Evolutionary conservation across 2,888 invertebrate species (phyloP), one percentile per base, ranked within the genome.

Genomic region (Prenolepis imparis): DNA sequence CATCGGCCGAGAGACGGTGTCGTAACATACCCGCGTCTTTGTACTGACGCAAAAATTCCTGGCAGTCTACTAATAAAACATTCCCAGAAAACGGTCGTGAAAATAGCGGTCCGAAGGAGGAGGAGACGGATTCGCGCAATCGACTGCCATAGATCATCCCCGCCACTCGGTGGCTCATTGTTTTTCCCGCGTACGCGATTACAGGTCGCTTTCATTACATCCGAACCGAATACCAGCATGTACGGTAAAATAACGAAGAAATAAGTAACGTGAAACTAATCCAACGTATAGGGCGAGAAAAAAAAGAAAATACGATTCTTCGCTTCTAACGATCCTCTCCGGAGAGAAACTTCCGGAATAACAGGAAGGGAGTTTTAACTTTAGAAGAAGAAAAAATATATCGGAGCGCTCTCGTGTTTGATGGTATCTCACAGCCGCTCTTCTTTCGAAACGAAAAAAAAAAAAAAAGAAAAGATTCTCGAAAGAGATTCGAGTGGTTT

Each of bases 41-140:
- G 85, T 88, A 88, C 88, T 64, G 75, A 81, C 52, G 52, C 88
- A 88, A 89, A 89, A 89, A 87, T 88, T 84, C 88, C 87, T 87
- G 90, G 89, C 88, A 88, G 70, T 32, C 75, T 84, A 82, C 90
- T 88, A 90, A 89, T 80, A 88, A 90, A 88, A 88, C 85, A 59
- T 90, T 90, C 90, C 64, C 74, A 82, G 90, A 90, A 90, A 90
- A 77, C 73, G 84, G 84, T 73, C 83, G 36, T 88, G 72, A 84
- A 90, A 90, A 90, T 90, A 89, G 86, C 86, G 82, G 87, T 81
- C 66, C 73, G 39, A 81, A 81, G 88, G 36, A 67, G 15, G n/a
- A 15, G 77, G n/a, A 21, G 44, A 57, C 15, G 36, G 24, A 77
- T 24, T 67, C 44, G 61, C 36, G 48, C 39, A 28, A 44, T 32